Evolutionary conservation across 2,113 vertebrate genomes (phyloP).

Genomic region (Rhizomys pruinosus): DNA sequence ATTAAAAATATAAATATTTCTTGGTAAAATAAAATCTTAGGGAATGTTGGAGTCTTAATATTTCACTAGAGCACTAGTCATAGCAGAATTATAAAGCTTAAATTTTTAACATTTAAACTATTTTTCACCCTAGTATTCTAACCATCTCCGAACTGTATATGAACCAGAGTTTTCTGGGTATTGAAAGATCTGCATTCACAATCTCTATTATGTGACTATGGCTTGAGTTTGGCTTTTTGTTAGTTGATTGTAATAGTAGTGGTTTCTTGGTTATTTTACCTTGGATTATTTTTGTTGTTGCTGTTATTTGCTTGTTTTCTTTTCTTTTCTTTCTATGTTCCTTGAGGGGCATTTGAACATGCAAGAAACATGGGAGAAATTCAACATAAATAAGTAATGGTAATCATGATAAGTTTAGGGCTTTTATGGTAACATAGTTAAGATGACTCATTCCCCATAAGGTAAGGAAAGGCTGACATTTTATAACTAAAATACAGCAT

Average conservation of each 20-base stretch:
- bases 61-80: neutral
- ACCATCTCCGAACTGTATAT: neutral
- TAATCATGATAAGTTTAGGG: neutral
- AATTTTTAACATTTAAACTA: neutral
- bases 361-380: neutral
- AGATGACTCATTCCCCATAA: neutral
- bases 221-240: neutral
- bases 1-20: neutral
- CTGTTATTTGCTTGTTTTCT: neutral
- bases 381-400: neutral
- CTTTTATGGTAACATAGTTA: neutral
- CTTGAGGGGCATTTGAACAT: neutral
- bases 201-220: neutral
- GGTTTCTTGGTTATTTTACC: neutral
- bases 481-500: neutral
- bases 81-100: neutral
- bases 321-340: neutral
- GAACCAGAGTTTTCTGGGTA: neutral
- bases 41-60: neutral
- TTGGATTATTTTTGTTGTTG: neutral
- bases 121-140: neutral
- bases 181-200: neutral
- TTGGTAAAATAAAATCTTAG: neutral
- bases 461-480: neutral
- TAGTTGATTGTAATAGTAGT: no score